phyloP scores from a whole-genome alignment of 30 jellyfish, hydroid and myxozoan species.

The Euphysa ruthae region DNA sequence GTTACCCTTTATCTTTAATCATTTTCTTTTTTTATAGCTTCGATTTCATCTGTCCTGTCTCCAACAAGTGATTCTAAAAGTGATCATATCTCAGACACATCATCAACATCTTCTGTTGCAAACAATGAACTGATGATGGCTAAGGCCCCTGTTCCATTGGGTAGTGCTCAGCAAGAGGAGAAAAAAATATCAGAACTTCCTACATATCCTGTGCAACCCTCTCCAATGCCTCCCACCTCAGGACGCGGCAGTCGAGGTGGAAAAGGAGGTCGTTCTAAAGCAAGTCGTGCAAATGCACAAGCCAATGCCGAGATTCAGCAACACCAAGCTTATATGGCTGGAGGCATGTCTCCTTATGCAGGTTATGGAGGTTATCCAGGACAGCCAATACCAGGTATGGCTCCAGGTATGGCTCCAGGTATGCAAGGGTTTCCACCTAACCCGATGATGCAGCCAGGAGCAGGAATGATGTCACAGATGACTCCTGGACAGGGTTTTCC shows the following conservation, averaged over 20 bases:
- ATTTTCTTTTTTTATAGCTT: not conserved
- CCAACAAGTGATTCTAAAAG: slow-evolving; percentile 2
- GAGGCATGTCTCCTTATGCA: slow-evolving; percentile 38
- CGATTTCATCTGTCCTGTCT: slow-evolving; percentile 17
- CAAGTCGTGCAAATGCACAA: slow-evolving; percentile 17
- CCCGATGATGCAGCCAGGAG: slow-evolving; percentile 97
- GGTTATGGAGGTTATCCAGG: slow-evolving; percentile 74
- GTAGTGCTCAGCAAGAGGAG: slow-evolving; percentile 21
- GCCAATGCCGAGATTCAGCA: slow-evolving; percentile 16
- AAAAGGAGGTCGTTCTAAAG: slow-evolving; percentile 15
- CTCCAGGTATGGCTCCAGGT: slow-evolving; percentile 68
- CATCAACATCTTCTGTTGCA: not conserved
- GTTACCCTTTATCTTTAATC: too few species aligned
- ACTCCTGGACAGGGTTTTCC: slow-evolving; percentile 84
- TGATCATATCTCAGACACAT: not conserved
- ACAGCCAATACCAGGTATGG: slow-evolving; percentile 87
- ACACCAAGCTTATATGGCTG: slow-evolving; percentile 44
- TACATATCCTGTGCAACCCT: slow-evolving; percentile 32
- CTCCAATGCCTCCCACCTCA: slow-evolving; percentile 25
- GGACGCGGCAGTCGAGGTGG: slow-evolving; percentile 27
- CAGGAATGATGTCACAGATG: slow-evolving; percentile 88
- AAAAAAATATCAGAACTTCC: slow-evolving; percentile 27
- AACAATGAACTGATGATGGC: slow-evolving; percentile 16
- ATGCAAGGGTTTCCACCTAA: slow-evolving; percentile 76
- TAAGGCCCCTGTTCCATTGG: slow-evolving; percentile 29